Percentiles rank a stretch among this genome's conserved stretches.
phyloP scores from a whole-genome alignment of 2,888 invertebrate genomes.

The Dynastes maya region DNA sequence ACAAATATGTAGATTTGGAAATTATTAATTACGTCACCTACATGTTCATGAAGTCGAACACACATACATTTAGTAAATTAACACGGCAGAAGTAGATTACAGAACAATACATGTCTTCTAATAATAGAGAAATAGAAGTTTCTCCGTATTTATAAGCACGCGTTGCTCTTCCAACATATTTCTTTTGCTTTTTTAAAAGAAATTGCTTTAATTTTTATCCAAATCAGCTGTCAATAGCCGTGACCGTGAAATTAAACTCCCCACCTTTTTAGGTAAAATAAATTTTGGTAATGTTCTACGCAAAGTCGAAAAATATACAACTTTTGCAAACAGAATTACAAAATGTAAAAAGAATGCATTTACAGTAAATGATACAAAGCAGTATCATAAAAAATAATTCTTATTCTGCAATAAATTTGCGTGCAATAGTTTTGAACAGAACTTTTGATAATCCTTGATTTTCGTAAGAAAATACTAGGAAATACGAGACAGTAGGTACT shows the following conservation, averaged over 20 bases:
- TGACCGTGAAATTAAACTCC: background rate
- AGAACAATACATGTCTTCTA: slow-evolving; percentile 22
- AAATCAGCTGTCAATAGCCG: slow-evolving; percentile 10
- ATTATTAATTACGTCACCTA: slow-evolving; percentile 45
- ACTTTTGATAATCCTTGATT: too few species aligned
- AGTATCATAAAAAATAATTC: too few species aligned
- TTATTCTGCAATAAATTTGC: too few species aligned
- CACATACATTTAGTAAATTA: slow-evolving; percentile 35
- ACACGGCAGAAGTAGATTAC: slow-evolving; percentile 4
- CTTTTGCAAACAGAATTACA: too few species aligned
- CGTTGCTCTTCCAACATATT: background rate
- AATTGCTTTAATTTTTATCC: background rate
- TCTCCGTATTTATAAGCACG: slow-evolving; percentile 27
- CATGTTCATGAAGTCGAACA: slow-evolving; percentile 41
- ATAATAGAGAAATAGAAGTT: slow-evolving; percentile 16
- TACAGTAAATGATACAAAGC: too few species aligned
- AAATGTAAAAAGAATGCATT: too few species aligned
- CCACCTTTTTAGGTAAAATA: background rate
- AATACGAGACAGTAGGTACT: too few species aligned
- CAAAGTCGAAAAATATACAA: too few species aligned
- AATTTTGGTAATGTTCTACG: too few species aligned
- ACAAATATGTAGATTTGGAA: slow-evolving; percentile 44
- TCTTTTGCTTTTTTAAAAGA: background rate
- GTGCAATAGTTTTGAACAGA: too few species aligned
- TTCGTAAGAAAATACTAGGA: too few species aligned